Evolutionary conservation across 1,140 invertebrate species (phyloP), one percentile per base, ranked within the genome.

Genomic region (Caenorhabditis remanei): DNA sequence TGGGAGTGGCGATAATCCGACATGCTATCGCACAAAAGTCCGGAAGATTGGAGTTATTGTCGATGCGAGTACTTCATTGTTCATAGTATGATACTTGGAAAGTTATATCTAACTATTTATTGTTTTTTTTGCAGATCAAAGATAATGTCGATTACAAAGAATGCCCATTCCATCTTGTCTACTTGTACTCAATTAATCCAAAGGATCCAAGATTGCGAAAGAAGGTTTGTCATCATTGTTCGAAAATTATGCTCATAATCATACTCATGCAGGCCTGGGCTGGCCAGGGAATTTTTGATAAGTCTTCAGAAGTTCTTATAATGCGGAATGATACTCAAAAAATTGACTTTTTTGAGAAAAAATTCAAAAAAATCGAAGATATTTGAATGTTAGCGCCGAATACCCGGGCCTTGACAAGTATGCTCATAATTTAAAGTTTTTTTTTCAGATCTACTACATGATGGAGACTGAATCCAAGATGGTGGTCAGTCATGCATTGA

Each of bases 21-120:
- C 71, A 5, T 83, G 86, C 16, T 87, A 87, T 58, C 85, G 87
- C 11, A 61, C 87, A 21, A 84, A 86, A 71, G 87, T 88, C 56
- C 67, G 87, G 21, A 86, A 88, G 48, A 46, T 83, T 79, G 85
- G 85, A 63, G 85, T 87, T 9, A 14, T 55, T 56, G 40, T 58
- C 40, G 87, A 88, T 9, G 40, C 75, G 14, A 50, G 50, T 14
- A 53, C 40, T 19, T 43, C 65, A 7, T 14, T 11, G 13, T 87
- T 71, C 32, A 2, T 65, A 14, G 40, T 83, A 24, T 2, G 65
- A 16, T 71, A 43, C 24, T 40, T 3, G 6, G 8, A 8, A 7
- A n/a, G n/a, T 14, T 58, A 19, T 19, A n/a, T 19, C n/a, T 4
- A 14, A 58, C 0, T 4, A 58, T 4, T 7, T 58, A 21, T 4